Conservation (phyloP, 2,113 vertebrate species). For the Camelus bactrianus region DNA sequence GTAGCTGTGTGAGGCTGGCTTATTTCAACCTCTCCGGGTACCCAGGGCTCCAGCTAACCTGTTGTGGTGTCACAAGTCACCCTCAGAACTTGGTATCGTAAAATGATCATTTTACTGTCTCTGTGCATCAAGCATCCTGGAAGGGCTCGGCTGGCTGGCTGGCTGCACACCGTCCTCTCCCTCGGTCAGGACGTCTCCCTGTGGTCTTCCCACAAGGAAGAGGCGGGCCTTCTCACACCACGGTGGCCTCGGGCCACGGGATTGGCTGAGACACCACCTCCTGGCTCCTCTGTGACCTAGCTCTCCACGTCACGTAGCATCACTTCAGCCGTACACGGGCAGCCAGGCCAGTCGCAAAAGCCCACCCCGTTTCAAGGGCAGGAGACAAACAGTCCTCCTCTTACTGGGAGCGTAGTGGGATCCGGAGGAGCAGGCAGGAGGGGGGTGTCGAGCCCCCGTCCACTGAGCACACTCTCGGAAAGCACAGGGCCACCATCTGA, state of each 20-base stretch:
- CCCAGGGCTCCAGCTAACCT: fast-evolving
- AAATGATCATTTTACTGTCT: not conserved
- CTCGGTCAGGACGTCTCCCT: fast-evolving
- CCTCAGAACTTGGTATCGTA: not conserved
- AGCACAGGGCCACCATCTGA: too few species aligned
- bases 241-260: not conserved
- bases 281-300: too few species aligned
- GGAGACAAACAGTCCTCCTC: not conserved
- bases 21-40: too few species aligned
- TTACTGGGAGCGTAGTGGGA: too few species aligned
- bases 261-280: not conserved
- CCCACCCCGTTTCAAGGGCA: not conserved
- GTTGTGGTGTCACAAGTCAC: fast-evolving
- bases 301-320: not conserved
- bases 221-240: not conserved
- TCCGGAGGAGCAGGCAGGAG: not conserved
- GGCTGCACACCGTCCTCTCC: not conserved
- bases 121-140: not conserved
- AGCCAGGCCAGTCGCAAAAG: not conserved
- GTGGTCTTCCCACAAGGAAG: not conserved
- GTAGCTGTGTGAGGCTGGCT: not conserved
- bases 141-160: not conserved
- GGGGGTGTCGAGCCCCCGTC: fast-evolving
- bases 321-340: not conserved
- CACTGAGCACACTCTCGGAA: not conserved